phyloP scores from a whole-genome alignment of 2,113 vertebrate species.

The Corvus moneduloides region DNA sequence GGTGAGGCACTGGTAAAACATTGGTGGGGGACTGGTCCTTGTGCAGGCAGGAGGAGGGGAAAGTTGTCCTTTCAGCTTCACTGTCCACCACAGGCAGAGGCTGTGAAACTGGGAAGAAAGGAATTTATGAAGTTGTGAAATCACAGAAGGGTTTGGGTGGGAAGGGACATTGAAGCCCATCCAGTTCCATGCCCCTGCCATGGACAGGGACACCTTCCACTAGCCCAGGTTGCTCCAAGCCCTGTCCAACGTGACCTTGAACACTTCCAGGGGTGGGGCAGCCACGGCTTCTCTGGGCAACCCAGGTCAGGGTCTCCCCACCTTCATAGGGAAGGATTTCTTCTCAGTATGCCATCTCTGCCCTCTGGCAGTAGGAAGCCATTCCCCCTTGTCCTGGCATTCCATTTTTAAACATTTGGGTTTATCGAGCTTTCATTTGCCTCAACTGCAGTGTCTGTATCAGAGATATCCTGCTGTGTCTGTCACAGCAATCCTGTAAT shows the following conservation, averaged over 20 bases:
- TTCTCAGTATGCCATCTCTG: neutral
- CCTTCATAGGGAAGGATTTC: neutral
- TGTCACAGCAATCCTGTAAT: neutral
- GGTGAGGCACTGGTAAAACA: neutral
- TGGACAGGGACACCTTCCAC: neutral
- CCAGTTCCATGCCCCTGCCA: neutral
- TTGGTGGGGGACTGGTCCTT: neutral
- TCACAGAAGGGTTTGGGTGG: neutral
- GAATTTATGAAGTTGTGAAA: neutral
- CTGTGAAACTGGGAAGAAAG: neutral
- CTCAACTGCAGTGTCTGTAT: neutral
- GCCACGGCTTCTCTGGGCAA: neutral
- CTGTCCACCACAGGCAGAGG: neutral
- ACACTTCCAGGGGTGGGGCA: neutral
- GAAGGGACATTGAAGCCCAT: neutral
- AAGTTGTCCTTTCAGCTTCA: neutral
- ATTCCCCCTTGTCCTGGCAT: neutral
- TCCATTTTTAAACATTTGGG: neutral
- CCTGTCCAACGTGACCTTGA: neutral
- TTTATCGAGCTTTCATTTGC: neutral
- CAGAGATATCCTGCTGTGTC: neutral
- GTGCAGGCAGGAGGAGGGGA: neutral
- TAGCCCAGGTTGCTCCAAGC: fast-evolving
- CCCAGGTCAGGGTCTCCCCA: neutral
- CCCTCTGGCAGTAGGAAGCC: neutral